These are phyloP conservation scores for Chelon auratus DNA, from an alignment of 2,797 vertebrate species.

Conservation along the genomic window DNA sequence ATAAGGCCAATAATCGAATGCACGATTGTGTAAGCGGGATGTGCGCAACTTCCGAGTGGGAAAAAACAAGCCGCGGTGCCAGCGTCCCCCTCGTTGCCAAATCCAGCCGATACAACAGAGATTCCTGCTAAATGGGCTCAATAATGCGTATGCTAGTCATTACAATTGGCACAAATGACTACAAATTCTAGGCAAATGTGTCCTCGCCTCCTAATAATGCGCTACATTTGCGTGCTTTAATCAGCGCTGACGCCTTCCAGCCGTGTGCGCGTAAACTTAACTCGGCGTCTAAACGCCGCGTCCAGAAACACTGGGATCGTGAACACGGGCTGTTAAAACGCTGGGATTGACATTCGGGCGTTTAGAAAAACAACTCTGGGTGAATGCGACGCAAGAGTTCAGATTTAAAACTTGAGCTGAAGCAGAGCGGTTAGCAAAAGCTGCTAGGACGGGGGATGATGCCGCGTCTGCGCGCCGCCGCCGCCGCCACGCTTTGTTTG, in stretches of 20 bases:
- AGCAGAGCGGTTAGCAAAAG: conserved; percentile 17
- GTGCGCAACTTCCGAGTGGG: neutral
- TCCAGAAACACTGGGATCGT: accelerated
- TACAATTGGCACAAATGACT: accelerated
- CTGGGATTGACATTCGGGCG: accelerated
- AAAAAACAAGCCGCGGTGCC: neutral
- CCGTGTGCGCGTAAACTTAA: conserved; percentile 37
- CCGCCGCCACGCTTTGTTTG: conserved; percentile 5
- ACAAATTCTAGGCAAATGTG: accelerated
- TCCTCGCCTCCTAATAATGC: accelerated
- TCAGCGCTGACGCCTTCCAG: conserved; percentile 10
- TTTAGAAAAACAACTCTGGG: accelerated
- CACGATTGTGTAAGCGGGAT: neutral
- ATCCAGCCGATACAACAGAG: neutral
- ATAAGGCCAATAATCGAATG: accelerated
- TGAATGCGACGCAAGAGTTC: neutral
- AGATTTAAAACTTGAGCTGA: neutral
- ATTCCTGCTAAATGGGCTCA: neutral
- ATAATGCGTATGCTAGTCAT: neutral
- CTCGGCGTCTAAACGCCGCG: neutral
- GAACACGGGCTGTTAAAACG: neutral
- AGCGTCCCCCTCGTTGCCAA: conserved; percentile 10
- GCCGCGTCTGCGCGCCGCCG: conserved; percentile 31
- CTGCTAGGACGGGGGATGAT: conserved; percentile 20
- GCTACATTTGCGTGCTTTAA: neutral